A percentile compares a stretch with the other conserved stretches of the same genome.
Conservation (phyloP, 2,888 invertebrate species). For the Carterocephalus palaemon region DNA sequence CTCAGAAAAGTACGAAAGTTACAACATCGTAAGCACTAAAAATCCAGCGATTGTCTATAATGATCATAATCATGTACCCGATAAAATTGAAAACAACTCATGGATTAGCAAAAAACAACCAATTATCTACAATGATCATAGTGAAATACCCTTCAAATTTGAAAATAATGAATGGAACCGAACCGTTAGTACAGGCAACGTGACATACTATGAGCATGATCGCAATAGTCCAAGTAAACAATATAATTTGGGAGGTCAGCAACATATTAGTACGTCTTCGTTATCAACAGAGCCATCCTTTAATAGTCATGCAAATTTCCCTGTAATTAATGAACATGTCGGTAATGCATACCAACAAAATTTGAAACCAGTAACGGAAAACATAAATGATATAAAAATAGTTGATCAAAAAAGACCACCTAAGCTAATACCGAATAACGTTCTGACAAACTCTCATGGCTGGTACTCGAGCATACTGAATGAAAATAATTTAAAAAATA, state of each 20-base stretch:
- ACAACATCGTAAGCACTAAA: slow-evolving; percentile 48
- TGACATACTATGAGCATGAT: slow-evolving; percentile 3
- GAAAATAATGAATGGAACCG: slow-evolving; percentile 66
- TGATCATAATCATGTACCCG: slow-evolving; percentile 39
- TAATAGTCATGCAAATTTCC: slow-evolving; percentile 75
- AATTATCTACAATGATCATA: slow-evolving; percentile 41
- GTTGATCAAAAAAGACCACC: slow-evolving; percentile 51
- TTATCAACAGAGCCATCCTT: slow-evolving; percentile 42
- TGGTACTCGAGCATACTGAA: slow-evolving; percentile 67
- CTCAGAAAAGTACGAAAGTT: slow-evolving; percentile 50
- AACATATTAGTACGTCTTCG: slow-evolving; percentile 23
- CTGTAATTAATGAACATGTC: slow-evolving; percentile 58
- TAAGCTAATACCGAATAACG: slow-evolving; percentile 61
- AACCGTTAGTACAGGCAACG: slow-evolving; percentile 32
- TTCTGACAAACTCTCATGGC: slow-evolving; percentile 68
- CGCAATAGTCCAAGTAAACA: background rate
- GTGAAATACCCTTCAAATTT: slow-evolving; percentile 41
- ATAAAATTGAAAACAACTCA: slow-evolving; percentile 53
- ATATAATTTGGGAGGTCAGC: background rate
- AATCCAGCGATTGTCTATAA: slow-evolving; percentile 45
- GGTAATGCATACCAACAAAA: slow-evolving; percentile 26
- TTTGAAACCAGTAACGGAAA: slow-evolving; percentile 49
- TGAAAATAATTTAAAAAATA: slow-evolving; percentile 49
- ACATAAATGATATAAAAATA: slow-evolving; percentile 41
- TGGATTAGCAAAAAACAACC: slow-evolving; percentile 45